Base-by-base conservation (phyloP, 2,888 invertebrate genomes). In the Portevinia maculata region DNA sequence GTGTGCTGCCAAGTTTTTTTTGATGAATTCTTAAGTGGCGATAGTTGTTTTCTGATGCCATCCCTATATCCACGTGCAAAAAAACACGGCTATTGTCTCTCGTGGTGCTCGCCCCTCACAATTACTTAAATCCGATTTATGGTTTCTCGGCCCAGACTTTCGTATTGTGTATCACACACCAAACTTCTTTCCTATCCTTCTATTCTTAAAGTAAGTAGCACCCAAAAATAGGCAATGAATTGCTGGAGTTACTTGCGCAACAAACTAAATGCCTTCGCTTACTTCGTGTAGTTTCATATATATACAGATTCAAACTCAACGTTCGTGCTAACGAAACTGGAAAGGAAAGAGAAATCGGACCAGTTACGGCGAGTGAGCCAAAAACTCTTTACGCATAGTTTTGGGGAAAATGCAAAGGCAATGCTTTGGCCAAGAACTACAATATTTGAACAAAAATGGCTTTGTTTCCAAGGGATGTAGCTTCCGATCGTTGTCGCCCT, bases 341-440 rank as follows among this genome's bases (percentile, higher is more conserved):
- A n/a, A n/a, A n/a, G n/a, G n/a, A n/a, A 1, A 11, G 37, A n/a
- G 6, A 13, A 13, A 11, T 37, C n/a, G 13, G 37, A 6, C 11
- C 37, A n/a, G 5, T n/a, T 5, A 37, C 11, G 11, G 37, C n/a
- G n/a, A 13, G 13, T 13, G 13, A 37, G 13, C n/a, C n/a, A n/a
- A n/a, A n/a, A n/a, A n/a, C n/a, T n/a, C n/a, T 6, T 37, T 37
- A 13, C 11, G 6, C 37, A 13, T 6, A 13, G 5, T 24, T 24
- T 1, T 34, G 11, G 34, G 34, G n/a, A 4, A 4, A n/a, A n/a
- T 34, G 1, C 8, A 32, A 15, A 19, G 9, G 5, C n/a, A n/a
- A n/a, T n/a, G n/a, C n/a, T n/a, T n/a, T n/a, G n/a, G n/a, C 24
- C 24, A 24, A 24, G 34, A 67, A 17, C 46, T 67, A 0, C 8